A percentile compares a stretch with the other conserved stretches of the same genome.
Conservation (phyloP, 2,888 invertebrate genomes). For the Sturmia bella region DNA sequence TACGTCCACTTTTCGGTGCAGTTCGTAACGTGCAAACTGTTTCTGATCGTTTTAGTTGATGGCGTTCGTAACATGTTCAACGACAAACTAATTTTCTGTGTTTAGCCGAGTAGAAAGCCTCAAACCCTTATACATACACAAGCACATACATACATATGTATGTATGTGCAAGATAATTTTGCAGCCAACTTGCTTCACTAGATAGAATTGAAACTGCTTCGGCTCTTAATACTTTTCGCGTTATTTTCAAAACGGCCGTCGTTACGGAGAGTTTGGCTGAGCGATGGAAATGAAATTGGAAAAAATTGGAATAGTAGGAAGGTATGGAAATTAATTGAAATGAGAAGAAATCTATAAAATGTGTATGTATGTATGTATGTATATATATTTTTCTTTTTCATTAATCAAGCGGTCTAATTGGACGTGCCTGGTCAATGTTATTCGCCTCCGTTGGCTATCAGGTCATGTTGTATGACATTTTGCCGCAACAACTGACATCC, state of each 20-base stretch:
- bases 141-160: no score
- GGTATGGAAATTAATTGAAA: constrained; percentile 82
- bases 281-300: constrained; percentile 82
- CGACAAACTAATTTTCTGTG: no score
- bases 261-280: not conserved
- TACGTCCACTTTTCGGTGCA: no score
- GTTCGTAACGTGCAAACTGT: no score
- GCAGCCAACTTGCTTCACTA: not conserved
- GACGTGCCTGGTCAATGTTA: constrained; percentile 98
- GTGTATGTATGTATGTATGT: no score
- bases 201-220: constrained; percentile 1
- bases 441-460: constrained; percentile 95
- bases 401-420: constrained; percentile 92
- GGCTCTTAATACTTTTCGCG: not conserved
- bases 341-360: not conserved
- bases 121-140: no score
- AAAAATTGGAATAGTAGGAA: constrained; percentile 90
- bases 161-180: not conserved
- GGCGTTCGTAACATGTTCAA: no score
- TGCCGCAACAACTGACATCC: constrained; percentile 87
- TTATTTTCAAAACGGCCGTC: constrained; percentile 28
- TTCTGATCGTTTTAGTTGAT: no score
- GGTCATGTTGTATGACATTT: constrained; percentile 93
- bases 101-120: no score
- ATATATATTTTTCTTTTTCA: not conserved